These are phyloP conservation scores for Callaeas wilsoni DNA, from an alignment of 2,113 vertebrate species.

Conservation along the genomic window DNA sequence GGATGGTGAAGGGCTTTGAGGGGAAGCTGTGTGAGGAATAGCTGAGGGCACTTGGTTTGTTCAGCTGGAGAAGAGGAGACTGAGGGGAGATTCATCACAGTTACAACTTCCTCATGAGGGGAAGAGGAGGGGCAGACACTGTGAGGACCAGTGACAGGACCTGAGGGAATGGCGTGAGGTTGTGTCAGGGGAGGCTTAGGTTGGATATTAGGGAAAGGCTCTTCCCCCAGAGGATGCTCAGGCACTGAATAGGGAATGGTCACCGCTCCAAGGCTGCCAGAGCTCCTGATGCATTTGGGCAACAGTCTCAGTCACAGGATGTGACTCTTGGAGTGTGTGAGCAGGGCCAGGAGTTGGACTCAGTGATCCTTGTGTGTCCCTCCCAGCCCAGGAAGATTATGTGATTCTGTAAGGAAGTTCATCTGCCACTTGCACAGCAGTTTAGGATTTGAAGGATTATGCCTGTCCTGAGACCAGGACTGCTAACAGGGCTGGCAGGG, in stretches of 20 bases:
- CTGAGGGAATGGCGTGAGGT: background rate
- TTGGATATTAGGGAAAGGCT: background rate
- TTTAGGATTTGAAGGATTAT: background rate
- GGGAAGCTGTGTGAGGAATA: background rate
- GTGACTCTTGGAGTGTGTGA: background rate
- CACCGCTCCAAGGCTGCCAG: background rate
- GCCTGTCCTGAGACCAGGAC: background rate
- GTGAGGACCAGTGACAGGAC: background rate
- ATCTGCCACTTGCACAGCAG: background rate
- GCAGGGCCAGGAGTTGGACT: background rate
- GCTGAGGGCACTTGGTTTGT: background rate
- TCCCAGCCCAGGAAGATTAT: background rate
- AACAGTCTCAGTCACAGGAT: fast-evolving
- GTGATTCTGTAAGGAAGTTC: background rate
- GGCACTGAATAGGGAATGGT: background rate
- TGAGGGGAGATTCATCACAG: background rate
- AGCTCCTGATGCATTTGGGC: background rate
- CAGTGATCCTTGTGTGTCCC: background rate
- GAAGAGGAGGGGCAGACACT: background rate
- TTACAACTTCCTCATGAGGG: background rate
- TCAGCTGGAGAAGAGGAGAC: background rate
- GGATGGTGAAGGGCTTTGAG: background rate
- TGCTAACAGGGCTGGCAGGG: background rate
- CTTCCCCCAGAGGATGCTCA: background rate
- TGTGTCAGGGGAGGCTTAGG: background rate